Percentiles rank a stretch among this genome's conserved stretches.
These are phyloP conservation scores for Himalopsyche japonica DNA, from an alignment of 2,888 invertebrate species.

Conservation along the genomic window DNA sequence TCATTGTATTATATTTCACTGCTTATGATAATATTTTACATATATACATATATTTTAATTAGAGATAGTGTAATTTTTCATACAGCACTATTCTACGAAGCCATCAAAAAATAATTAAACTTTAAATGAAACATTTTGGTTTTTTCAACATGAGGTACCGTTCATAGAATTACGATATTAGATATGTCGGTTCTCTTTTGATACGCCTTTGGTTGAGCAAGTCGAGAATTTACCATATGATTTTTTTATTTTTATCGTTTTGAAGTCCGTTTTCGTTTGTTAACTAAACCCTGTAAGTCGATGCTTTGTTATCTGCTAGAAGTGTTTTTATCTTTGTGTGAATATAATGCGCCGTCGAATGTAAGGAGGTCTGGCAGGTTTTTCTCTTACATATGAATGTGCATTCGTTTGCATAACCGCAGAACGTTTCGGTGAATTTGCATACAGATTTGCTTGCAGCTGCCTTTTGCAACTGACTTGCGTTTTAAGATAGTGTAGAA, in stretches of 20 bases:
- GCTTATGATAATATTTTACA: no score
- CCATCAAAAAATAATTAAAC: no score
- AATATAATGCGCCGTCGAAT: neutral
- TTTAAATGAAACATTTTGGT: no score
- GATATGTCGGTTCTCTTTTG: no score
- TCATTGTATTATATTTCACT: no score
- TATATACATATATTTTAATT: no score
- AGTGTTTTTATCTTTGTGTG: constrained; percentile 7
- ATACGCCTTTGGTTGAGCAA: neutral
- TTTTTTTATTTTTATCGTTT: neutral
- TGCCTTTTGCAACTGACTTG: neutral
- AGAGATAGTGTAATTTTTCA: no score
- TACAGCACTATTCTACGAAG: no score
- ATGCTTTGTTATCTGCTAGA: constrained; percentile 15
- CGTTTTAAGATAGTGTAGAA: neutral
- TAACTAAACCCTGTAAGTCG: neutral
- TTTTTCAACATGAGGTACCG: no score
- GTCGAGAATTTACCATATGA: neutral
- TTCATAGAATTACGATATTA: no score
- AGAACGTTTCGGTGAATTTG: neutral
- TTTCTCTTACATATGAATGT: neutral
- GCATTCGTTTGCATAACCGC: neutral
- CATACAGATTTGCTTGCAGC: neutral
- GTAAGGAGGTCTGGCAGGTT: constrained; percentile 8
- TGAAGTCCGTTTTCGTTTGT: constrained; percentile 3